Base-by-base conservation (phyloP, 1,140 invertebrate genomes). In the Radopholus similis region DNA sequence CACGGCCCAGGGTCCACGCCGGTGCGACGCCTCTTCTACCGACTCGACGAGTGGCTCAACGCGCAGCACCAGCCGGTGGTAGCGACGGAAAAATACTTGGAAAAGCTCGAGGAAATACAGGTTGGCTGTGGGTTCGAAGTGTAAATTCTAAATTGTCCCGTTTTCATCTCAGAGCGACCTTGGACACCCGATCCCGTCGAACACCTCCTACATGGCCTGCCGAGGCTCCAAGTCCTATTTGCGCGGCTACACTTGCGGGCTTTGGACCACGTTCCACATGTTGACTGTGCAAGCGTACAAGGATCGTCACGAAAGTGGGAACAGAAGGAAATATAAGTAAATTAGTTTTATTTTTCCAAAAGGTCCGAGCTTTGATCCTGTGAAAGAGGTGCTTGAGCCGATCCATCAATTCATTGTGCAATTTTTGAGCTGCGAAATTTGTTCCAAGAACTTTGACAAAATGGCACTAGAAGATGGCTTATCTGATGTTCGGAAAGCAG, bases 231-330 rank as follows among this genome's bases (percentile, higher is more conserved):
- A 86, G 56, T 83, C 88, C 0, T 85, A 87, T 57, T 85, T 83
- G 64, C 86, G 94, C 49, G 92, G 93, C 21, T 97, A 92, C 83
- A 91, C 93, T 1, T 98, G 95, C 85, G 89, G 91, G 0, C 83
- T 98, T 23, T 98, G 95, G 95, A 90, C 88, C 32, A 84, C 95
- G 66, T 97, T 97, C 82, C 95, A 98, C 81, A 90, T 89, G 40
- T 83, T 98, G 26, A 93, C 91, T 9, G 90, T 95, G 0, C 89
- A 89, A 80, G 84, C 85, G 30, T 89, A 89, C 51, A 87, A 88
- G 1, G 82, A 85, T 15, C 78, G 84, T 84, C 70, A 74, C 67
- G 40, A 68, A 53, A 75, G 78, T 83, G 56, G n/a, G n/a, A n/a
- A 74, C 73, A 58, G 30, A 38, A 51, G 37, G 64, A 28, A 54